Percentiles rank a stretch among this genome's conserved stretches.
Evolutionary conservation across 2,888 invertebrate species (phyloP).

Genomic region (Leptinotarsa peninsularis): DNA sequence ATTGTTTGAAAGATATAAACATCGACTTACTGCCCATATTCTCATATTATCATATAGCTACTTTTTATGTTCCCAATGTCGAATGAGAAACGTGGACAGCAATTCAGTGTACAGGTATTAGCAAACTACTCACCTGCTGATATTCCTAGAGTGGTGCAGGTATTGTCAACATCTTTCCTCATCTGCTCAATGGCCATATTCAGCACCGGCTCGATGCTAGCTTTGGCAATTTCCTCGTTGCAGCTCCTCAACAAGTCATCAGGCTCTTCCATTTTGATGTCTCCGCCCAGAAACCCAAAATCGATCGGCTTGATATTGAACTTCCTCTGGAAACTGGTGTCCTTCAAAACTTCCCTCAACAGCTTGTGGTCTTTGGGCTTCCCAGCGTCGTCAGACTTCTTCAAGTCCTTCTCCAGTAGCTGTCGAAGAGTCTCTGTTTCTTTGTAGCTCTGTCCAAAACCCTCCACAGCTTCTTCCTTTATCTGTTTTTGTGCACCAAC

Average conservation of each 20-base stretch:
- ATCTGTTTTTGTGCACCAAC: constrained; percentile 59
- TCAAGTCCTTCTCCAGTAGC: constrained; percentile 54
- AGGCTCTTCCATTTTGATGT: constrained; percentile 77
- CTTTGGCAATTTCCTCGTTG: constrained; percentile 73
- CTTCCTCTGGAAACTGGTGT: constrained; percentile 87
- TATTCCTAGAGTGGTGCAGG: constrained; percentile 87
- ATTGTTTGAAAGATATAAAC: no score
- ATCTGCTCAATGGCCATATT: constrained; percentile 89
- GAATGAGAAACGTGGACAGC: no score
- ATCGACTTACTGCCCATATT: no score
- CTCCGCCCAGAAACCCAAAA: constrained; percentile 69
- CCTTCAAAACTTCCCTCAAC: constrained; percentile 83
- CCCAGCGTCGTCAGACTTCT: constrained; percentile 52
- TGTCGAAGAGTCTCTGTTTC: constrained; percentile 54
- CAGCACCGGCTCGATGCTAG: constrained; percentile 85
- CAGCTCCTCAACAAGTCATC: constrained; percentile 66
- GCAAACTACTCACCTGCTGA: constrained; percentile 81
- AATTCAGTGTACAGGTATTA: no score
- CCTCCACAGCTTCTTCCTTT: constrained; percentile 73
- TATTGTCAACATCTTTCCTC: constrained; percentile 85
- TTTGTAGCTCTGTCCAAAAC: constrained; percentile 72
- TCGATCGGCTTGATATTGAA: constrained; percentile 86
- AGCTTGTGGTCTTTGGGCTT: constrained; percentile 78
- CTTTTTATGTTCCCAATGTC: no score
- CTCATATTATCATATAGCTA: no score